Conservation (phyloP, 1,140 invertebrate species). For the Sarcophaga bullata region DNA sequence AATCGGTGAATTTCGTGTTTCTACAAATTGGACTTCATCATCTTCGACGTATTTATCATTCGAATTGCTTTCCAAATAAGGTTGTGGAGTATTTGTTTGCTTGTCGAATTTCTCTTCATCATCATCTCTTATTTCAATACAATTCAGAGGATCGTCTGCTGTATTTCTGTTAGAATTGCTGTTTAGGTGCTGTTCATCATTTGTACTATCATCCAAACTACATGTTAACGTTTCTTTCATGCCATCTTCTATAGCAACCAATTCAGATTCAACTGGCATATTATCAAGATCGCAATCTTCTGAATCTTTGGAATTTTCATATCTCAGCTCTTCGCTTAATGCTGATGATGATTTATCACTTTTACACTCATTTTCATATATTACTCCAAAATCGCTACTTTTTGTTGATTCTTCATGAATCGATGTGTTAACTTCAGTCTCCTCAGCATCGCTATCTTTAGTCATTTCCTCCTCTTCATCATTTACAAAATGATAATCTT, state of each 20-base stretch:
- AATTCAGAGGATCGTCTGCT: slow-evolving; percentile 36
- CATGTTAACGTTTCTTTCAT: neutral
- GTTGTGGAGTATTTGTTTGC: neutral
- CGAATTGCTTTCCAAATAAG: neutral
- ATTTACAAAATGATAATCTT: slow-evolving; percentile 14
- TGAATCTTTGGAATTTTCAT: neutral
- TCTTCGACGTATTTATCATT: slow-evolving; percentile 40
- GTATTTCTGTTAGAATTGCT: slow-evolving; percentile 23
- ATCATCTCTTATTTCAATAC: neutral
- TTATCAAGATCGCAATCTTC: neutral
- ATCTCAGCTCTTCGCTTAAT: neutral
- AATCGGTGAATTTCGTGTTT: slow-evolving; percentile 43
- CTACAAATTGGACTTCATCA: slow-evolving; percentile 43
- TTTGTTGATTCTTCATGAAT: neutral
- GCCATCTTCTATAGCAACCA: neutral
- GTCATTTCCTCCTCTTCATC: neutral
- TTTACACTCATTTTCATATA: neutral
- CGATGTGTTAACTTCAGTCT: neutral
- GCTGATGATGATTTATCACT: neutral
- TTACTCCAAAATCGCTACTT: neutral
- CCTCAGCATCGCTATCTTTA: neutral
- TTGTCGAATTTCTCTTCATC: neutral
- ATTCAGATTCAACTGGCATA: neutral
- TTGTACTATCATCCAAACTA: neutral
- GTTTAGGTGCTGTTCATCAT: neutral